Evolutionary conservation across 2,888 invertebrate species (phyloP).

Genomic region (Pyralis farinalis): DNA sequence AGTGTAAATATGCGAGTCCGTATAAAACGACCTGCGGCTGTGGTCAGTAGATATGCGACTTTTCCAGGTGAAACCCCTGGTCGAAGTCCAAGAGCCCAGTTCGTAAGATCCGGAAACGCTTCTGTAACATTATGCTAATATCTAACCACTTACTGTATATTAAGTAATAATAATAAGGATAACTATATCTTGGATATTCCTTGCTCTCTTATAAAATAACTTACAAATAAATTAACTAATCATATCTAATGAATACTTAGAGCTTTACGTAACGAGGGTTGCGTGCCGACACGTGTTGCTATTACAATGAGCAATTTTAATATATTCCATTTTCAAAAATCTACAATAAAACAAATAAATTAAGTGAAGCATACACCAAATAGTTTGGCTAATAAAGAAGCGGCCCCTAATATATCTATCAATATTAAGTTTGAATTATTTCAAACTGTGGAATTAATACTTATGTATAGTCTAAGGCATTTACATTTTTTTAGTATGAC

Average conservation of each 20-base stretch:
- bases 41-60: not conserved
- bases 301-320: conserved; percentile 58
- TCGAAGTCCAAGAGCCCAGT: conserved; percentile 28
- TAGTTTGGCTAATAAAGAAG: no score
- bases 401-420: no score
- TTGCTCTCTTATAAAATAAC: conserved; percentile 66
- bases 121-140: conserved; percentile 49
- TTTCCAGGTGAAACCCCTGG: no score
- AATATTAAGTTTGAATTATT: no score
- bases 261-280: conserved; percentile 52
- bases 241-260: conserved; percentile 76
- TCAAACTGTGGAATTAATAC: no score
- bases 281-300: conserved; percentile 48
- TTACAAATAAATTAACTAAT: conserved; percentile 71
- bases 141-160: conserved; percentile 49
- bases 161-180: conserved; percentile 53
- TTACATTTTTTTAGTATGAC: no score
- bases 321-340: not conserved
- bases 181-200: conserved; percentile 72
- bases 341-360: no score
- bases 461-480: no score
- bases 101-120: conserved; percentile 53
- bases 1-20: conserved; percentile 57
- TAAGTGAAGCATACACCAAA: no score
- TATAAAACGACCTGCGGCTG: conserved; percentile 48